Conservation (phyloP, 2,113 vertebrate genomes). For the Corythornis vintsioides region DNA sequence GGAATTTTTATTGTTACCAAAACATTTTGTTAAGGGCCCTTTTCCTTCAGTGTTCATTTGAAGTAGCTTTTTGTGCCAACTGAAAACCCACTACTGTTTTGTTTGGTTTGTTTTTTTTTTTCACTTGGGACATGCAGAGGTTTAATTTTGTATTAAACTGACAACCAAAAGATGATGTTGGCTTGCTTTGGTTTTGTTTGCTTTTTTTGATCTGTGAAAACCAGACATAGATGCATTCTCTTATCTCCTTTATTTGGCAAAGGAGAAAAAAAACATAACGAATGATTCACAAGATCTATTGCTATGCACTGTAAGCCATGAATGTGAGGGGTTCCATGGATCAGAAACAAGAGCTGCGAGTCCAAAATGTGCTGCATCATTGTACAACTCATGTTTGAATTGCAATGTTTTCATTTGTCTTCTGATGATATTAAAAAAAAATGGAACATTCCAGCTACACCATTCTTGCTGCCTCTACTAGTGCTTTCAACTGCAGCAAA, state of each 20-base stretch:
- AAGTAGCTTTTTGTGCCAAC: background rate
- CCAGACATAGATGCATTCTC: background rate
- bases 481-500: background rate
- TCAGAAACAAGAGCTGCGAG: background rate
- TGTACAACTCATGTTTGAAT: background rate
- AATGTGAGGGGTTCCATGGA: background rate
- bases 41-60: background rate
- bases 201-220: background rate
- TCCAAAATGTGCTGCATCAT: background rate
- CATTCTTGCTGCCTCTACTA: background rate
- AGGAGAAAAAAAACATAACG: background rate
- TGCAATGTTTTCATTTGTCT: background rate
- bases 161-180: background rate
- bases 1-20: background rate
- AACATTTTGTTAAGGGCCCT: background rate
- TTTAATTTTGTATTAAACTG: constrained; percentile 11
- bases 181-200: background rate
- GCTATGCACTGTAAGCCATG: background rate
- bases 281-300: background rate
- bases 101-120: background rate
- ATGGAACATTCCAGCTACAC: background rate
- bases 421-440: background rate
- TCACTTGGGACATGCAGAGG: background rate
- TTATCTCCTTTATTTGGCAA: background rate
- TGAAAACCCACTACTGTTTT: background rate